Conservation (phyloP, 2,797 vertebrate genomes). For the Anabacerthia variegaticeps region DNA sequence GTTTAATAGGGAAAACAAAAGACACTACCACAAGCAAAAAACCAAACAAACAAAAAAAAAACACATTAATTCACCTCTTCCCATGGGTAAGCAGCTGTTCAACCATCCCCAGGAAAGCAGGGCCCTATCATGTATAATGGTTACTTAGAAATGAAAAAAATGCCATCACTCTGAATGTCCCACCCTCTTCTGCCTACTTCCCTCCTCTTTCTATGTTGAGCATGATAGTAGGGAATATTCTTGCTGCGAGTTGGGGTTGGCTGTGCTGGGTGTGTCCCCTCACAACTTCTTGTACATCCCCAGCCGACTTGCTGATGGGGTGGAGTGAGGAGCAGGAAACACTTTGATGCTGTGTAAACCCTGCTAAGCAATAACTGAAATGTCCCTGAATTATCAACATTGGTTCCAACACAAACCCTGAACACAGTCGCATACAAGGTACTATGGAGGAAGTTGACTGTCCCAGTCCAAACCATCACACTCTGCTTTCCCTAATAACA, state of each 20-base stretch:
- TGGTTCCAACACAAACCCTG: neutral
- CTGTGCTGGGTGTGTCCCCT: neutral
- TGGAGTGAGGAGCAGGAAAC: neutral
- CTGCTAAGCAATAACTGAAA: neutral
- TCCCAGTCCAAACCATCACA: neutral
- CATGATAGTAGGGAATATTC: neutral
- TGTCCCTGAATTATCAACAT: neutral
- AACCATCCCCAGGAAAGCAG: neutral
- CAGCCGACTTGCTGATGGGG: neutral
- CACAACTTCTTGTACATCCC: too few relatives aligned
- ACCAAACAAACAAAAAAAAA: neutral
- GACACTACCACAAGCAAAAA: neutral
- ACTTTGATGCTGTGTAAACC: rapidly evolving
- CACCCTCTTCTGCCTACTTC: neutral
- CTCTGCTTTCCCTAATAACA: neutral
- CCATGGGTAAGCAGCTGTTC: rapidly evolving
- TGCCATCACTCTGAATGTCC: neutral
- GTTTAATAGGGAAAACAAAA: neutral
- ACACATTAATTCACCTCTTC: neutral
- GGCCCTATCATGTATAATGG: rapidly evolving
- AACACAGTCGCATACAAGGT: neutral
- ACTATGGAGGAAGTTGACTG: neutral
- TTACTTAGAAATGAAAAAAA: neutral
- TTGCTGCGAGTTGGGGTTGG: neutral
- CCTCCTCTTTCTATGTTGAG: neutral